phyloP scores from a whole-genome alignment of 2,888 invertebrate species.

The Ceramica pisi region DNA sequence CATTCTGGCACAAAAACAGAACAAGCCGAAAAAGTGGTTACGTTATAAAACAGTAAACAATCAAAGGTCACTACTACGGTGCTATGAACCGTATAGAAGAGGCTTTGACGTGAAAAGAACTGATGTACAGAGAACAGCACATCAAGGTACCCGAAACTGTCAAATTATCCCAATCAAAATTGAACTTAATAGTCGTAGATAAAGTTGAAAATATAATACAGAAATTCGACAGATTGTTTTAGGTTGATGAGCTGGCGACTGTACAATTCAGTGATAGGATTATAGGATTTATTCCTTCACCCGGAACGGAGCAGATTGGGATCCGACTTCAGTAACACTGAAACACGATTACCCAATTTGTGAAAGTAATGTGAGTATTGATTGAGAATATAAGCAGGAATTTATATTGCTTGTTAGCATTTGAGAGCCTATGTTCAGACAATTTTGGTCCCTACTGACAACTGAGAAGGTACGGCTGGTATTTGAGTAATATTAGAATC shows the following conservation, averaged over 20 bases:
- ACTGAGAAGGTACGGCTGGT: not conserved
- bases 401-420: not conserved
- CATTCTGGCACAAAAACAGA: conserved; percentile 20
- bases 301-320: conserved; percentile 14
- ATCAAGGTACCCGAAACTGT: no score
- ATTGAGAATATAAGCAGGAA: conserved; percentile 7
- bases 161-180: no score
- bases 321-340: conserved; percentile 27
- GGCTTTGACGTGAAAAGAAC: conserved; percentile 8
- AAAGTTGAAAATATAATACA: no score
- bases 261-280: conserved; percentile 26
- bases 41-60: conserved; percentile 29
- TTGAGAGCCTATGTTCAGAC: not conserved
- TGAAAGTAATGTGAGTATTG: conserved; percentile 14
- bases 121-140: no score
- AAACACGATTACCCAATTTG: conserved; percentile 30
- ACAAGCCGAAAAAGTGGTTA: conserved; percentile 16
- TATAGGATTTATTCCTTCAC: conserved; percentile 32
- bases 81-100: conserved; percentile 26
- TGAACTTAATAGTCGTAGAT: no score
- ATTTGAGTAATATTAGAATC: conserved; percentile 14
- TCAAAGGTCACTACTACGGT: conserved; percentile 41
- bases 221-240: no score
- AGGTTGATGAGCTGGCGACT: no score
- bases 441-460: conserved; percentile 1